Percentiles rank a stretch among this genome's conserved stretches.
Evolutionary conservation across 2,113 vertebrate genomes (phyloP).

Genomic region (Sinocyclocheilus grahami): DNA sequence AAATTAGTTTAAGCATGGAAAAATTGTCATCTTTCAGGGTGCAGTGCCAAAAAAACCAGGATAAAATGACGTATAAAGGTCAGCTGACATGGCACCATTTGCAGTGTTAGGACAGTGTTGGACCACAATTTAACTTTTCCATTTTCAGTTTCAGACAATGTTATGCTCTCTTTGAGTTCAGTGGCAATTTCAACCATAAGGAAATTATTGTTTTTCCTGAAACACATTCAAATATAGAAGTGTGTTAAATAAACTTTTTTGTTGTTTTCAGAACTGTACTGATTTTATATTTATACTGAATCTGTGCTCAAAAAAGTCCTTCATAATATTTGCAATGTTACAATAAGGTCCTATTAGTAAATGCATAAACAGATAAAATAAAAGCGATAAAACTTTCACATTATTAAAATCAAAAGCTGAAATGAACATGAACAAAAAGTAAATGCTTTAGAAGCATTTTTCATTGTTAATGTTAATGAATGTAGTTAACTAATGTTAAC

Average conservation of each 20-base stretch:
- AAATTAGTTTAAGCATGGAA: neutral
- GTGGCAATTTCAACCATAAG: no score
- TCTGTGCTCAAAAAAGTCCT: neutral
- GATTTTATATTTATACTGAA: neutral
- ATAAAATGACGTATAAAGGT: neutral
- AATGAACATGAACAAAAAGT: neutral
- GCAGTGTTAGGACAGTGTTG: neutral
- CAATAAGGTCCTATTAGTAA: no score
- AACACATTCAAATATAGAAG: no score
- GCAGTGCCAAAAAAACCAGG: neutral
- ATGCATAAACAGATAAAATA: no score
- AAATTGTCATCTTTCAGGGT: neutral
- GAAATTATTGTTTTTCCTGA: no score
- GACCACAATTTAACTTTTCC: neutral
- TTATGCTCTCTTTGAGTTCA: neutral
- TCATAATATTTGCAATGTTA: neutral
- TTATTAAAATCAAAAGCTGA: neutral
- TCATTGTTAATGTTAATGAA: no score
- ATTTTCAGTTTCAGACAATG: neutral
- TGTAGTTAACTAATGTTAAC: no score
- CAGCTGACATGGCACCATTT: neutral
- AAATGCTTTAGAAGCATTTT: no score
- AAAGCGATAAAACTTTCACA: no score
- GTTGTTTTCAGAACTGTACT: neutral
- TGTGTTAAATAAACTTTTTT: no score